Evolutionary conservation across 2,888 invertebrate species (phyloP), one percentile per base, ranked within the genome.

Genomic region (Adelognathus sp.): DNA sequence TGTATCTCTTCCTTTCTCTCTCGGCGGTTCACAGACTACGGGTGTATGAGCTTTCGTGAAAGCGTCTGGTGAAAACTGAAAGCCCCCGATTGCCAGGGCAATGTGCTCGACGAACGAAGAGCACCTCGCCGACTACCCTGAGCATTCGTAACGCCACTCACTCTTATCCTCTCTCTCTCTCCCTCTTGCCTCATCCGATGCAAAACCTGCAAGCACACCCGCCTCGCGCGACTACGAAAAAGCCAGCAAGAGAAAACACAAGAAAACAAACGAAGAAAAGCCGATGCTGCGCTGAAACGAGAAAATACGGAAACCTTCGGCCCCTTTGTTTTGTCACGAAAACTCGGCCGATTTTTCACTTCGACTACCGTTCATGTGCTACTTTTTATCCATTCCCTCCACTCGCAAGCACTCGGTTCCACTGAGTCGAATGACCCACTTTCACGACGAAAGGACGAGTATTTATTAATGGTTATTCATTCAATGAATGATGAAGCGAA

Each of bases 21-120:
- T 14, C 27, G 5, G 11, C 33, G 63, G 63, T 44, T 46, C 46
- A 31, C 46, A 63, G 44, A 46, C 63, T 46, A 18, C 18, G 61
- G 61, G 29, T 41, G 27, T 61, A 44, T 31, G 33, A 46, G 63
- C 46, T 63, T 46, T 63, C 46, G 63, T 41, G 46, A 63, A 63
- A 63, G 21, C 63, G 46, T 18, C 46, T 31, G 33, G 63, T 63
- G 63, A 63, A 63, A 63, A 33, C 63, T 31, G 46, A 63, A 46
- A 46, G 63, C 63, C 63, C 31, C 63, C 63, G 46, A 63, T 63
- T 63, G 63, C 63, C 63, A 31, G 46, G 33, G 63, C 63, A 46
- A 63, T 63, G 46, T 44, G 61, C 44, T 63, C 61, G 61, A 29
- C 61, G 41, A 44, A 41, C 61, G 60, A 41, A 16, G 44, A 46